A percentile compares a stretch with the other conserved stretches of the same genome.
phyloP scores from a whole-genome alignment of 2,113 vertebrate species.

The Mustela lutreola region DNA sequence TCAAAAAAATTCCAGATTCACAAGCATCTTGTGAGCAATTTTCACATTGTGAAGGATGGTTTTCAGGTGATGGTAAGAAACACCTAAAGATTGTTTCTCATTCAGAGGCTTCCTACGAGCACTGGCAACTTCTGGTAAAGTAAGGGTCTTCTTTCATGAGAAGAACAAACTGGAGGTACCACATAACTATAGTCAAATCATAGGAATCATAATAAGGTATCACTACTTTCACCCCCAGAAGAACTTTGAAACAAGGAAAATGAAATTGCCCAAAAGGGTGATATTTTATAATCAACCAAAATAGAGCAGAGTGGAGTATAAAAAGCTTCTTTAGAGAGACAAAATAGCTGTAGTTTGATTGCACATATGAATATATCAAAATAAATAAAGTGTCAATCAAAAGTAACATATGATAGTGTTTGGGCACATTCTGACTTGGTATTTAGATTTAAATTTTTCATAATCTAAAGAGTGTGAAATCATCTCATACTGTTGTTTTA shows the following conservation, averaged over 20 bases:
- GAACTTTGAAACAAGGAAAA: slow-evolving; percentile 49
- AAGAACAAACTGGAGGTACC: neutral
- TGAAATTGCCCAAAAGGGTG: neutral
- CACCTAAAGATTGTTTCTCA: neutral
- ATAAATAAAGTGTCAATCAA: slow-evolving; percentile 53
- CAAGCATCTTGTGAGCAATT: neutral
- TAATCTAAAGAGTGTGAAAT: slow-evolving; percentile 36
- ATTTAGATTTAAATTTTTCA: neutral
- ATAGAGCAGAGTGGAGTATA: neutral
- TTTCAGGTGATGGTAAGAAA: neutral
- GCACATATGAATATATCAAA: neutral
- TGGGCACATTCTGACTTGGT: slow-evolving; percentile 46
- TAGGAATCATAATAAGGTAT: neutral
- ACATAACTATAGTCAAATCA: neutral
- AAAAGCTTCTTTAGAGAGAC: neutral
- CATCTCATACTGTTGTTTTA: neutral
- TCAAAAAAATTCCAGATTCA: neutral
- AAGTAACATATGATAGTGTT: neutral
- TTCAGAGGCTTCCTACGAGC: neutral
- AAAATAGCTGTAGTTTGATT: slow-evolving; percentile 38
- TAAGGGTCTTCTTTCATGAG: neutral
- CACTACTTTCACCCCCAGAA: neutral
- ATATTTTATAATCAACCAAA: slow-evolving; percentile 1
- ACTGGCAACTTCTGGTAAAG: neutral
- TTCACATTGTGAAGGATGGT: neutral